Conservation (phyloP, 2,888 invertebrate genomes). For the Macaria liturata region DNA sequence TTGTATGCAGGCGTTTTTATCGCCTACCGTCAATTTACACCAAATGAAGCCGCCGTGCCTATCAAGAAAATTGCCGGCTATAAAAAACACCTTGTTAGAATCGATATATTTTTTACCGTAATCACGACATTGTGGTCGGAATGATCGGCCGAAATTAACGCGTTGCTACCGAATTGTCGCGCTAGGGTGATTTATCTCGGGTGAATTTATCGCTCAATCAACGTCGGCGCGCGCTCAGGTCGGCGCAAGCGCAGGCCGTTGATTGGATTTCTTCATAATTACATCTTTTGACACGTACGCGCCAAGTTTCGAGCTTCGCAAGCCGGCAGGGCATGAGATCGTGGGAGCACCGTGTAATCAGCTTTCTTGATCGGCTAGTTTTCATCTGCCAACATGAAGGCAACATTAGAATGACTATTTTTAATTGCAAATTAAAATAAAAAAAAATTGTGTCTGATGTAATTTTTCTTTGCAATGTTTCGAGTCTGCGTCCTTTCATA, state of each 20-base stretch:
- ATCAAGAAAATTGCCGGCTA: conserved; percentile 18
- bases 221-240: conserved; percentile 65
- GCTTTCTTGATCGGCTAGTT: conserved; percentile 78
- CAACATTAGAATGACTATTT: conserved; percentile 40
- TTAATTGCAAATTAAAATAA: too few species aligned
- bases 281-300: conserved; percentile 82
- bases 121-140: conserved; percentile 33
- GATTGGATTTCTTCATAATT: conserved; percentile 83
- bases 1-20: conserved; percentile 9
- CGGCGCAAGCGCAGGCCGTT: conserved; percentile 57
- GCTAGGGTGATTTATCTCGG: conserved; percentile 73
- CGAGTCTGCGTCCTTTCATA: too few species aligned
- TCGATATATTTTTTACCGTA: conserved; percentile 38
- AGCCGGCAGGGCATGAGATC: conserved; percentile 75
- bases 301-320: conserved; percentile 78
- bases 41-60: conserved; percentile 10
- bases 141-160: conserved; percentile 47
- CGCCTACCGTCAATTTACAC: conserved; percentile 11
- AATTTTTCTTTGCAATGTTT: too few species aligned
- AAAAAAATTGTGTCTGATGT: too few species aligned
- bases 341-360: conserved; percentile 82
- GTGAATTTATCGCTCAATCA: conserved; percentile 80
- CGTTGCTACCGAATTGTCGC: conserved; percentile 77
- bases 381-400: conserved; percentile 63
- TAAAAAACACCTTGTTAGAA: conserved; percentile 35